A percentile compares a stretch with the other conserved stretches of the same genome.
Conservation (phyloP, 1,140 invertebrate genomes). For the Steinernema khuongi region DNA sequence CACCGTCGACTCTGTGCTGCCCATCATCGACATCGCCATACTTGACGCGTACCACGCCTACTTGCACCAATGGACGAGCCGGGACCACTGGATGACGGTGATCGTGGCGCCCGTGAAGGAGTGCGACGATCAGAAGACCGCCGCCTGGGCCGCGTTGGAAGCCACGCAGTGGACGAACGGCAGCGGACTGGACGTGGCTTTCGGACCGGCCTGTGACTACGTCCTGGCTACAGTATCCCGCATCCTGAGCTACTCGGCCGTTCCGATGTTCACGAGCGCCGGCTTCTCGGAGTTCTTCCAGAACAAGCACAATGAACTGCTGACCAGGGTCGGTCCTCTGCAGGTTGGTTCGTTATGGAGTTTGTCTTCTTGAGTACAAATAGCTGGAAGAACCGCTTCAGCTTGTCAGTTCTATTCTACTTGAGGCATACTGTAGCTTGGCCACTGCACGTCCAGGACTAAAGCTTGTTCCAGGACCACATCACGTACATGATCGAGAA, state of each 20-base stretch:
- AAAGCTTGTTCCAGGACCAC: conserved; percentile 40
- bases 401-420: too few relatives aligned
- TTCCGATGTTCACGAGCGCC: conserved; percentile 53
- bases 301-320: conserved; percentile 30
- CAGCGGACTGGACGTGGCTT: conserved; percentile 44
- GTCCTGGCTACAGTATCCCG: conserved; percentile 44
- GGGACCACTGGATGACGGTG: conserved; percentile 42
- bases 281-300: conserved; percentile 46
- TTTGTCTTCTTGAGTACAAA: too few relatives aligned
- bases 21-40: conserved; percentile 38
- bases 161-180: conserved; percentile 49
- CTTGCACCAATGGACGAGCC: conserved; percentile 25
- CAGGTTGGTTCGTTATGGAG: conserved; percentile 38
- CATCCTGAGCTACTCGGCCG: conserved; percentile 41
- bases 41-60: conserved; percentile 34
- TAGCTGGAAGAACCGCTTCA: too few relatives aligned
- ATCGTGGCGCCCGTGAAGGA: conserved; percentile 35
- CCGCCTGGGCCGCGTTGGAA: conserved; percentile 50
- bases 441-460: neutral
- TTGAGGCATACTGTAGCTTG: neutral
- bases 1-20: conserved; percentile 36
- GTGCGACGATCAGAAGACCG: conserved; percentile 45
- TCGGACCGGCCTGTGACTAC: conserved; percentile 49
- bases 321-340: conserved; percentile 48
- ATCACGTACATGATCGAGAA: conserved; percentile 40